Conservation (phyloP, 1,140 invertebrate species). For the Fopius arisanus region DNA sequence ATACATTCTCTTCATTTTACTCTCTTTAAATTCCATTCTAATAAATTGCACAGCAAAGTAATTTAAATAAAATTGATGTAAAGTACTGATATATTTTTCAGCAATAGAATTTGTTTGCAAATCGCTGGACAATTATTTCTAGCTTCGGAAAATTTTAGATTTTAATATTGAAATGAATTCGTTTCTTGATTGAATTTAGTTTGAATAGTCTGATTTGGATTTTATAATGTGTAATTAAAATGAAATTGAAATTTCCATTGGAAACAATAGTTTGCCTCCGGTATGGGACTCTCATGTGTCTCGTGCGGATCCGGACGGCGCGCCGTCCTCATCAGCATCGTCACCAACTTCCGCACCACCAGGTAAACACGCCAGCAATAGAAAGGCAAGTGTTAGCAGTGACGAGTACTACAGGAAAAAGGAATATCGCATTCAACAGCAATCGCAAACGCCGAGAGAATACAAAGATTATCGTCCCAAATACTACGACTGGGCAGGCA, state of each 20-base stretch:
- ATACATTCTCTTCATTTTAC: constrained; percentile 18
- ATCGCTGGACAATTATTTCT: no score
- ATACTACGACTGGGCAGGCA: constrained; percentile 53
- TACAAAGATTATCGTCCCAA: constrained; percentile 65
- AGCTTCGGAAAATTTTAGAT: no score
- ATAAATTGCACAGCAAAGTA: no score
- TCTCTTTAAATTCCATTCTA: no score
- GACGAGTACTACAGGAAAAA: constrained; percentile 45
- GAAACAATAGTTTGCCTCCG: constrained; percentile 47
- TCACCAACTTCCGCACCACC: constrained; percentile 49
- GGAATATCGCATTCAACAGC: constrained; percentile 62
- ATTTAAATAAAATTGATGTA: no score
- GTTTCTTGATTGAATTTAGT: no score
- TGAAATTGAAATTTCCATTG: no score
- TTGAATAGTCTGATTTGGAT: no score
- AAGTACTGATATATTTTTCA: no score
- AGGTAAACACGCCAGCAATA: constrained; percentile 37
- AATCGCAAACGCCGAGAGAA: constrained; percentile 53
- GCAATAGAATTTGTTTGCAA: no score
- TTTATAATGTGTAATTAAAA: no score
- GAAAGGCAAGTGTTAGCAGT: constrained; percentile 42
- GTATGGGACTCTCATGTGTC: constrained; percentile 47
- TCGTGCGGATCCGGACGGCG: constrained; percentile 73
- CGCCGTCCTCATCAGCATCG: constrained; percentile 64
- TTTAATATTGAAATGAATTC: no score